Conservation (phyloP, 2,113 vertebrate genomes). For the Neomonachus schauinslandi region DNA sequence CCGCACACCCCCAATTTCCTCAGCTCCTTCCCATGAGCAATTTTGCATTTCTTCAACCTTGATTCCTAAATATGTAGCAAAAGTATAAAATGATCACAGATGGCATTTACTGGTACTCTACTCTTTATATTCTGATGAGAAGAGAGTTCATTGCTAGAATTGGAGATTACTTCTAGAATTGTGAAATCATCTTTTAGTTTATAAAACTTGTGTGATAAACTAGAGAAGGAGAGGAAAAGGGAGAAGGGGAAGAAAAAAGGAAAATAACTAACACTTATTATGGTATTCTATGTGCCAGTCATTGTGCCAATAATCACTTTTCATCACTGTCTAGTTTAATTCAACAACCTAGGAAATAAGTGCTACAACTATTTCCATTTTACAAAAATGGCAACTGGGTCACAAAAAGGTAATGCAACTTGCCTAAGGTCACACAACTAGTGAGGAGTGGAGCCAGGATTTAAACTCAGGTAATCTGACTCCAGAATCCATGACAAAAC, state of each 20-base stretch:
- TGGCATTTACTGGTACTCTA: not conserved
- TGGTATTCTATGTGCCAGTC: not conserved
- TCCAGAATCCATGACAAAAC: not conserved
- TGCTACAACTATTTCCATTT: not conserved
- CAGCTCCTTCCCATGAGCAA: not conserved
- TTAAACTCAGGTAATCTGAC: not conserved
- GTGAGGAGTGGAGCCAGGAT: not conserved
- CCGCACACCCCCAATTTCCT: not conserved
- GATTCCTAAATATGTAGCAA: not conserved
- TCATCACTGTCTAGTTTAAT: not conserved
- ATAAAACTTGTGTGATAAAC: not conserved
- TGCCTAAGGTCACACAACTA: not conserved
- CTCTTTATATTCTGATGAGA: not conserved
- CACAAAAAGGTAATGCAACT: not conserved
- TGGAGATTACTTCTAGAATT: not conserved
- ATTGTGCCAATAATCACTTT: not conserved
- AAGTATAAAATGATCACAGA: not conserved
- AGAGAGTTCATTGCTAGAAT: constrained; percentile 17
- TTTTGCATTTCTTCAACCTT: not conserved
- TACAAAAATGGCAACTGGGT: not conserved
- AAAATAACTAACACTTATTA: not conserved
- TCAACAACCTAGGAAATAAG: not conserved
- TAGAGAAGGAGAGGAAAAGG: not conserved
- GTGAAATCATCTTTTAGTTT: not conserved
- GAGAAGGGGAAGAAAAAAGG: not conserved